phyloP scores from a whole-genome alignment of 2,888 invertebrate genomes.

The Drosophila multiciliata region DNA sequence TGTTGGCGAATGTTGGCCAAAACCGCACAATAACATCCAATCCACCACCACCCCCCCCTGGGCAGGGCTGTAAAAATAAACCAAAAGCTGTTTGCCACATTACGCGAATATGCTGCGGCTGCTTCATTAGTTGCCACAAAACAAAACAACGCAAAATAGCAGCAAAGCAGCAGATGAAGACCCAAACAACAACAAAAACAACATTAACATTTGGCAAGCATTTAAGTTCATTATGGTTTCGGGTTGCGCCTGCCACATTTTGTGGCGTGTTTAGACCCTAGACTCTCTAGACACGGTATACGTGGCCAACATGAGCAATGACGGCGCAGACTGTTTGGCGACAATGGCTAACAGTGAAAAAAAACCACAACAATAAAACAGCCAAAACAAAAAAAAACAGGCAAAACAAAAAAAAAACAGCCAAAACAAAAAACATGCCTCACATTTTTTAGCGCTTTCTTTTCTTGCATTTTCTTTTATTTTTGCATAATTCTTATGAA shows the following conservation, averaged over 20 bases:
- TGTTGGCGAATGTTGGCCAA: constrained; percentile 39
- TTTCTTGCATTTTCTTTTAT: not conserved
- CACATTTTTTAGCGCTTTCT: constrained; percentile 15
- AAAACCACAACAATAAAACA: not conserved
- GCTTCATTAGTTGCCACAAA: constrained; percentile 64
- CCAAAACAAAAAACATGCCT: not conserved
- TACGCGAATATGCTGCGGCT: constrained; percentile 6
- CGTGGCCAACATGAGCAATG: constrained; percentile 44
- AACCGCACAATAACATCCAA: not conserved
- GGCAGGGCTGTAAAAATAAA: constrained; percentile 55
- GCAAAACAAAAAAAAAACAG: not conserved
- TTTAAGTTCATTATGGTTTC: constrained; percentile 71
- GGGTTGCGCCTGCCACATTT: constrained; percentile 51
- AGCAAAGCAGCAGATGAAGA: constrained; percentile 3
- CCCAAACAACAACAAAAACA: constrained; percentile 3
- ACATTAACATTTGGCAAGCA: constrained; percentile 34
- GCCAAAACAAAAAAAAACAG: not conserved
- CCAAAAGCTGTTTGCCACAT: constrained; percentile 61
- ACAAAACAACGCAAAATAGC: constrained; percentile 31
- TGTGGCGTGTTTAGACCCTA: constrained; percentile 1
- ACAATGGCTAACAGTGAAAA: constrained; percentile 15
- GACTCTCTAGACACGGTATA: not conserved
- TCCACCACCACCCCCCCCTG: not conserved
- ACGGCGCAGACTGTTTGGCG: constrained; percentile 51
- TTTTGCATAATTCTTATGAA: constrained; percentile 64